These are phyloP conservation scores for Scomber colias DNA, from an alignment of 2,113 vertebrate genomes.

Conservation along the genomic window DNA sequence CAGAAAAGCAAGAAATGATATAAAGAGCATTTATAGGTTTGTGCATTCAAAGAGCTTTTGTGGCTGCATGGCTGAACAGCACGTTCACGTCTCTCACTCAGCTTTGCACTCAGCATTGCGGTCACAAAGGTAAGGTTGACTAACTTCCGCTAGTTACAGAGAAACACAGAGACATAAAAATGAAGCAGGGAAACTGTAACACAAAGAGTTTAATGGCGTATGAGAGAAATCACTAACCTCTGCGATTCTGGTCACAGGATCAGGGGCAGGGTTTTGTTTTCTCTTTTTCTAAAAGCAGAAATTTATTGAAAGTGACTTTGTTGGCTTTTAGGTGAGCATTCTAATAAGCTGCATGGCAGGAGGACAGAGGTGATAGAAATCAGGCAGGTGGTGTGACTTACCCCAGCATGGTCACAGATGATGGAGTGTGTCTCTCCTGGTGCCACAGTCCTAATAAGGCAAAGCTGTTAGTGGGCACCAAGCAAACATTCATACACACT, in stretches of 20 bases:
- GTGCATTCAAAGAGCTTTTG: neutral
- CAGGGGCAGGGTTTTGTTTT: conserved; percentile 81
- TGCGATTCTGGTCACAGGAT: conserved; percentile 66
- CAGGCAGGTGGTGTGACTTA: conserved; percentile 50
- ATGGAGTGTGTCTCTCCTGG: conserved; percentile 64
- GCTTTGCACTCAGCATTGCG: conserved; percentile 55
- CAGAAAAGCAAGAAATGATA: neutral
- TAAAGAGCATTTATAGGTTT: neutral
- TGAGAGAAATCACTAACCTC: conserved; percentile 73
- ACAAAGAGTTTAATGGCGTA: neutral
- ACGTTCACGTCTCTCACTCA: neutral
- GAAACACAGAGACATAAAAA: conserved; percentile 10
- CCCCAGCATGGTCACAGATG: conserved; percentile 79
- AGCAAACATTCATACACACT: neutral
- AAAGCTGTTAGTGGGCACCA: neutral
- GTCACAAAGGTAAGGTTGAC: conserved; percentile 71
- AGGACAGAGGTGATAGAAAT: neutral
- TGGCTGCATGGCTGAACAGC: neutral
- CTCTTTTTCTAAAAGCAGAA: conserved; percentile 84
- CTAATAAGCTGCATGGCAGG: neutral
- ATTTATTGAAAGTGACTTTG: conserved; percentile 28
- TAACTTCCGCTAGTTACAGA: conserved; percentile 69
- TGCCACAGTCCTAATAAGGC: conserved; percentile 62
- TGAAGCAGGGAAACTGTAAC: neutral
- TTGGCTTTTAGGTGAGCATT: neutral